phyloP scores from a whole-genome alignment of 2,888 invertebrate species.

The Volucella inflata region DNA sequence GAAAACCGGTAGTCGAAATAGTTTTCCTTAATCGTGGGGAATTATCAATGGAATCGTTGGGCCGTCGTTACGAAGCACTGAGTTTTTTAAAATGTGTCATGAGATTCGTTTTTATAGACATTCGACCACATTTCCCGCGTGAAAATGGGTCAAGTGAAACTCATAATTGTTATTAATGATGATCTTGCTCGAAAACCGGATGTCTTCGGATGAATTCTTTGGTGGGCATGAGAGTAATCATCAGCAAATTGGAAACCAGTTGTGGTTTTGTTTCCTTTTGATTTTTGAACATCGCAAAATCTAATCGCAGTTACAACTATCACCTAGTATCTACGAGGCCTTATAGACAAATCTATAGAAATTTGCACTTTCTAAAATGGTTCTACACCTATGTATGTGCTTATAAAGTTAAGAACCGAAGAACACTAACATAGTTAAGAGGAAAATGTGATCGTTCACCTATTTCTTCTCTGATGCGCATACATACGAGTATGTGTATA shows the following conservation, averaged over 20 bases:
- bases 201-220: conserved; percentile 37
- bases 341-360: neutral
- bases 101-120: conserved; percentile 16
- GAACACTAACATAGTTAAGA: conserved; percentile 17
- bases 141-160: conserved; percentile 64
- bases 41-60: conserved; percentile 7
- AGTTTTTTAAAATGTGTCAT: conserved; percentile 40
- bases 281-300: conserved; percentile 25
- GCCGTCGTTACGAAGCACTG: conserved; percentile 15
- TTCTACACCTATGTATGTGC: neutral
- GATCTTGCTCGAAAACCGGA: conserved; percentile 54
- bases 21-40: conserved; percentile 13
- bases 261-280: conserved; percentile 4
- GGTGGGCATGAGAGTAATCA: conserved; percentile 15
- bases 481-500: neutral
- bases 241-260: conserved; percentile 31
- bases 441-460: conserved; percentile 40
- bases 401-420: conserved; percentile 14
- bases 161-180: conserved; percentile 53
- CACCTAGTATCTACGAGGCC: neutral
- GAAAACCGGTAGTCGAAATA: conserved; percentile 32
- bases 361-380: conserved; percentile 67
- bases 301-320: conserved; percentile 7
- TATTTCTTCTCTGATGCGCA: conserved; percentile 20
- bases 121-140: conserved; percentile 13